Evolutionary conservation across 1,140 invertebrate genomes (phyloP).

Genomic region (Idris sp.): DNA sequence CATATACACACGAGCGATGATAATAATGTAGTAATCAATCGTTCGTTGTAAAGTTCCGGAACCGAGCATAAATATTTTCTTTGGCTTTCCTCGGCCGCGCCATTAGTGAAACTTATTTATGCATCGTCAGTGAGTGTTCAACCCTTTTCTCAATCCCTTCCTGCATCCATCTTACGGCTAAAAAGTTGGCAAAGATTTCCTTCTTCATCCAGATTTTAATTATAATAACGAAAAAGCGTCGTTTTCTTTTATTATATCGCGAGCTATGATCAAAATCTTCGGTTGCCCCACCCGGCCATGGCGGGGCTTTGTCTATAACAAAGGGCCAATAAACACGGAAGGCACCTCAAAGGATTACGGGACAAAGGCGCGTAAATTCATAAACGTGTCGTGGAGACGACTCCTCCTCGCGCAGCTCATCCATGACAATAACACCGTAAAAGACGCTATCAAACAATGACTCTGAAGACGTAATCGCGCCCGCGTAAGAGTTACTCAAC

Average conservation of each 20-base stretch:
- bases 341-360: slow-evolving; percentile 69
- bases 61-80: slow-evolving; percentile 69
- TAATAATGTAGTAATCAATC: slow-evolving; percentile 60
- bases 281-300: slow-evolving; percentile 20
- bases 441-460: slow-evolving; percentile 60
- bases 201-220: slow-evolving; percentile 72
- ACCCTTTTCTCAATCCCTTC: slow-evolving; percentile 72
- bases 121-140: slow-evolving; percentile 68
- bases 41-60: slow-evolving; percentile 37
- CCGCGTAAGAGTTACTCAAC: slow-evolving; percentile 34
- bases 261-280: slow-evolving; percentile 55
- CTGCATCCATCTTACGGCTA: slow-evolving; percentile 73
- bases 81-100: slow-evolving; percentile 68
- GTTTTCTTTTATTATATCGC: slow-evolving; percentile 60
- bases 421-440: slow-evolving; percentile 68
- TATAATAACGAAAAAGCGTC: slow-evolving; percentile 67
- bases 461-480: slow-evolving; percentile 15
- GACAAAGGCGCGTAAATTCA: slow-evolving; percentile 73
- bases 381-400: slow-evolving; percentile 70
- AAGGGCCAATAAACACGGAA: slow-evolving; percentile 72
- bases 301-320: slow-evolving; percentile 66
- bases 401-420: slow-evolving; percentile 49
- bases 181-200: slow-evolving; percentile 74
- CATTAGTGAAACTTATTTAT: slow-evolving; percentile 74
- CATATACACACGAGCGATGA: slow-evolving; percentile 27